Percentiles rank a stretch among this genome's conserved stretches.
Conservation (phyloP, 2,113 vertebrate genomes). For the Recurvirostra avosetta region DNA sequence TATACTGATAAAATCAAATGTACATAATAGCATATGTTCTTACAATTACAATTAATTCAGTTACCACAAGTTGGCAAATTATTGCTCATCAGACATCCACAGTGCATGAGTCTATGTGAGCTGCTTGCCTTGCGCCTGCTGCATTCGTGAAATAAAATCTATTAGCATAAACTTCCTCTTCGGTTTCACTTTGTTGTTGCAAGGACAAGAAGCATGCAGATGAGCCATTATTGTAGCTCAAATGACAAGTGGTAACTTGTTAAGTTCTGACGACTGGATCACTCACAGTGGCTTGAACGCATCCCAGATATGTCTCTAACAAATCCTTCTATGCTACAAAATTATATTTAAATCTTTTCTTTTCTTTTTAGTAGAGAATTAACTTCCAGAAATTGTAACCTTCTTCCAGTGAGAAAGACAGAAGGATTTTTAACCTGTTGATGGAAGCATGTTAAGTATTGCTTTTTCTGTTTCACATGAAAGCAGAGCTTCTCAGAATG, state of each 20-base stretch:
- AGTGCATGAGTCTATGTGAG: background rate
- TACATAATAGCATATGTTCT: background rate
- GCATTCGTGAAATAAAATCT: background rate
- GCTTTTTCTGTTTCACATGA: background rate
- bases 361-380: background rate
- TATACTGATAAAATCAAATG: background rate
- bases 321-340: background rate
- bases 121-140: background rate
- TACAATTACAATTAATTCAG: background rate
- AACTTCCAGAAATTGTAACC: background rate
- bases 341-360: background rate
- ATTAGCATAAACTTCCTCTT: background rate
- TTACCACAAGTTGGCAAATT: background rate
- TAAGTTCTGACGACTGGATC: background rate
- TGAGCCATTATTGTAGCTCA: background rate
- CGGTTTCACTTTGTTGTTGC: background rate
- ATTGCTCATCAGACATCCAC: background rate
- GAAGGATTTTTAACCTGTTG: background rate
- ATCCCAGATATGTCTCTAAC: background rate
- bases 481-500: background rate
- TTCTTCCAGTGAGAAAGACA: background rate
- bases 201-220: background rate
- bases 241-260: background rate
- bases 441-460: background rate
- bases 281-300: background rate